phyloP scores from a whole-genome alignment of 2,113 vertebrate species.

The Corythornis cristatus region DNA sequence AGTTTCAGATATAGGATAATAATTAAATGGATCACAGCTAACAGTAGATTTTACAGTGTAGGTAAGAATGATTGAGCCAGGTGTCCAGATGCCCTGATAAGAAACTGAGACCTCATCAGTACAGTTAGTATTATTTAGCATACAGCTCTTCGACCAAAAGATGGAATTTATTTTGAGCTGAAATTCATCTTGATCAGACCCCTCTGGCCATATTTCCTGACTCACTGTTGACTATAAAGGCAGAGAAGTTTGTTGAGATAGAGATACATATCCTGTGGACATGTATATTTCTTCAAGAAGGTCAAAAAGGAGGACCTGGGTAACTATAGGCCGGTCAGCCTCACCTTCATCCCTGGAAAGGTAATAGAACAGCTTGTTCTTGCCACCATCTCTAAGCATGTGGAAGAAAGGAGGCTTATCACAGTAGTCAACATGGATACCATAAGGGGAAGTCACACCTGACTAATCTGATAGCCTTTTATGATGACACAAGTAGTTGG shows the following conservation, averaged over 20 bases:
- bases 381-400: too few relatives aligned
- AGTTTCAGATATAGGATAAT: neutral
- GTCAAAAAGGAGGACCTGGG: too few relatives aligned
- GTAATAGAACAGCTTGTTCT: too few relatives aligned
- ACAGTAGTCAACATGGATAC: too few relatives aligned
- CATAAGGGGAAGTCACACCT: too few relatives aligned
- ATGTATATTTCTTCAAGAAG: neutral
- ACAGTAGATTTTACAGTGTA: neutral
- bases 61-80: neutral
- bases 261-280: neutral
- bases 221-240: neutral
- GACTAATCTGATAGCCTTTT: too few relatives aligned
- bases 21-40: neutral
- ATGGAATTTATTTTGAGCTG: neutral
- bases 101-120: neutral
- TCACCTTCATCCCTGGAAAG: too few relatives aligned
- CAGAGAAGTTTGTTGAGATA: neutral
- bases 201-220: neutral
- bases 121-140: neutral
- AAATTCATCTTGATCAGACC: neutral
- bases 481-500: too few relatives aligned
- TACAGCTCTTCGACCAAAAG: neutral
- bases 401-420: too few relatives aligned
- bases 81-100: neutral
- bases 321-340: too few relatives aligned